Evolutionary conservation across 2,797 vertebrate species (phyloP).

Genomic region (Paedocypris micromegethes): DNA sequence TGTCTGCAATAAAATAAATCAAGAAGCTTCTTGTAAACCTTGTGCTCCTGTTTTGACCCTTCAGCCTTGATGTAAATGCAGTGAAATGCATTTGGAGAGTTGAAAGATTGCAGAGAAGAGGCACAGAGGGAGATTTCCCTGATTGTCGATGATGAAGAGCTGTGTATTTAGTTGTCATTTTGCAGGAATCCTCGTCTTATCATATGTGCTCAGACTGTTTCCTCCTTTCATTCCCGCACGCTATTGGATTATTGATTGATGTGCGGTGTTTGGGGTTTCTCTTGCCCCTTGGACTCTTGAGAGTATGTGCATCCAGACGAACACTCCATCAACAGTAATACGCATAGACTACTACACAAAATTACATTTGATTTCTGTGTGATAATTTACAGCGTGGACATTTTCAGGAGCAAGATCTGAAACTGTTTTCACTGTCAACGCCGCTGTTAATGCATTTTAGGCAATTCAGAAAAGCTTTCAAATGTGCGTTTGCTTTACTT

Average conservation of each 20-base stretch:
- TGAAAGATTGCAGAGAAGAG: slow-evolving; percentile 7
- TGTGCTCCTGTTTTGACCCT: slow-evolving; percentile 2
- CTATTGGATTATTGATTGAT: slow-evolving; percentile 38
- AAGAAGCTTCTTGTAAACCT: background rate
- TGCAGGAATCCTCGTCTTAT: slow-evolving; percentile 46
- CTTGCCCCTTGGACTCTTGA: slow-evolving; percentile 28
- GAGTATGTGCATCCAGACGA: slow-evolving; percentile 25
- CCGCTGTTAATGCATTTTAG: too few species aligned
- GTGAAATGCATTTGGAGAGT: slow-evolving; percentile 1
- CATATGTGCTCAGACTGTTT: slow-evolving; percentile 36
- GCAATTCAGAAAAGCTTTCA: too few species aligned
- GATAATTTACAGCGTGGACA: slow-evolving; percentile 8
- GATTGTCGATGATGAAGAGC: slow-evolving; percentile 40
- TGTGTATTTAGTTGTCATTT: slow-evolving; percentile 22
- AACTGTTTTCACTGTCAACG: too few species aligned
- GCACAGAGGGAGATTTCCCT: slow-evolving; percentile 21
- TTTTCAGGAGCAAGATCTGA: background rate
- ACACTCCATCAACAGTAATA: slow-evolving; percentile 27
- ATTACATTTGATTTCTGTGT: slow-evolving; percentile 22
- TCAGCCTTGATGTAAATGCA: slow-evolving; percentile 10
- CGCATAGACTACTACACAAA: slow-evolving; percentile 25
- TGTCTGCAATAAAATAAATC: too few species aligned
- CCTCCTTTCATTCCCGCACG: slow-evolving; percentile 32
- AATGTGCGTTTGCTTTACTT: too few species aligned
- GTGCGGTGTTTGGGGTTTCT: slow-evolving; percentile 16